Percentiles rank a stretch among this genome's conserved stretches.
Conservation (phyloP, 2,113 vertebrate genomes). For the Pardalotus punctatus region DNA sequence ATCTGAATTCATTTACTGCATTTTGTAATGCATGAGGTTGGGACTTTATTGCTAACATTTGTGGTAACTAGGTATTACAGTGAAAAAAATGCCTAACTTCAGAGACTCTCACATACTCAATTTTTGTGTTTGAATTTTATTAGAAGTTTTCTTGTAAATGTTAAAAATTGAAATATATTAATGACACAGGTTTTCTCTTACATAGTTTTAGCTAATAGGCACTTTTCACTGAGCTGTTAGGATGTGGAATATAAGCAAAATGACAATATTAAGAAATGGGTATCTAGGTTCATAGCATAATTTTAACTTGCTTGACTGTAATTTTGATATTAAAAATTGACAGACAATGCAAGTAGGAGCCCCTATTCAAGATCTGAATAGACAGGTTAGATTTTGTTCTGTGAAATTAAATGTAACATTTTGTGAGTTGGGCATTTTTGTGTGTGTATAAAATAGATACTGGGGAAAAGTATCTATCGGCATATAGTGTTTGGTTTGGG, state of each 20-base stretch:
- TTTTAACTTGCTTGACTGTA: background rate
- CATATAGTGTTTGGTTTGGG: background rate
- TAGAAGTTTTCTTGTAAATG: background rate
- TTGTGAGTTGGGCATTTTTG: background rate
- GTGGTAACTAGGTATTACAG: background rate
- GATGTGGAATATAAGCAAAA: background rate
- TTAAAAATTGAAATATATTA: background rate
- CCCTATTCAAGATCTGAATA: background rate
- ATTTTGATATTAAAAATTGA: background rate
- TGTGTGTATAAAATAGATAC: background rate
- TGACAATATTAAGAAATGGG: background rate
- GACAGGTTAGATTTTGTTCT: background rate
- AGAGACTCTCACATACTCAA: background rate
- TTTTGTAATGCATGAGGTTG: background rate
- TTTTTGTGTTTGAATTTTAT: background rate
- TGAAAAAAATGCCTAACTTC: background rate
- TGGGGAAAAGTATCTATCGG: background rate
- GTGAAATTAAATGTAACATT: background rate
- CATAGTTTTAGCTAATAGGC: background rate
- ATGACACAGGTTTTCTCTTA: background rate
- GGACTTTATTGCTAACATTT: background rate
- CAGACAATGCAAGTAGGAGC: background rate
- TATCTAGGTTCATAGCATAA: background rate
- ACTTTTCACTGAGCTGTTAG: background rate
- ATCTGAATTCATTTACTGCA: background rate